Evolutionary conservation across 1,140 invertebrate genomes (phyloP).

Genomic region (Achroia grisella): DNA sequence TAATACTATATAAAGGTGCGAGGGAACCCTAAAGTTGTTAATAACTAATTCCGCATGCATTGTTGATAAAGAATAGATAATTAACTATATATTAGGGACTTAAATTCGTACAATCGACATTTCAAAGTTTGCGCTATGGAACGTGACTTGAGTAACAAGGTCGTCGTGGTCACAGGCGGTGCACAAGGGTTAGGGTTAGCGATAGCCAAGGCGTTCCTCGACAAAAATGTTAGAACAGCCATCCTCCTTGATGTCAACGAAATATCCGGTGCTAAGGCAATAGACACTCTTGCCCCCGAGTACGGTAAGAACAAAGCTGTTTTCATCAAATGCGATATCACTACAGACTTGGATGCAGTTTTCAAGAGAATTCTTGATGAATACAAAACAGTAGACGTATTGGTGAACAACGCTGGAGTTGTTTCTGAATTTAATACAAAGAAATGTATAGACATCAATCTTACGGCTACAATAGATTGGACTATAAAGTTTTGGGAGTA

Average conservation of each 20-base stretch:
- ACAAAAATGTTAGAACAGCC: constrained; percentile 1
- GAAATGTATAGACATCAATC: constrained; percentile 21
- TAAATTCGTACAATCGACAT: too few species aligned
- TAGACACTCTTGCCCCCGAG: constrained; percentile 32
- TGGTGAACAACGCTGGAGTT: constrained; percentile 75
- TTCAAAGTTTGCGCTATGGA: too few species aligned
- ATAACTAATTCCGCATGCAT: too few species aligned
- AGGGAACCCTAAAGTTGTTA: too few species aligned
- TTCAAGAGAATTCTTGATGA: constrained; percentile 39
- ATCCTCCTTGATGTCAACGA: constrained; percentile 5
- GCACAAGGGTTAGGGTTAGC: constrained; percentile 4
- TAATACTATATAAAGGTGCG: too few species aligned
- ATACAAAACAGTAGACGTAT: constrained; percentile 71
- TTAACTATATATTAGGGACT: too few species aligned
- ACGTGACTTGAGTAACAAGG: constrained; percentile 5
- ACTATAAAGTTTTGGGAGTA: constrained; percentile 20
- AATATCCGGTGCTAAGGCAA: not conserved
- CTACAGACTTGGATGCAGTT: constrained; percentile 45
- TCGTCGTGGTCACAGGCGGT: constrained; percentile 7
- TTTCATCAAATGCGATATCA: constrained; percentile 58
- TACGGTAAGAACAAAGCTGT: constrained; percentile 45
- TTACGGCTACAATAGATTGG: constrained; percentile 19
- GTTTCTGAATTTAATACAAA: constrained; percentile 66
- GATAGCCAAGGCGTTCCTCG: constrained; percentile 4
- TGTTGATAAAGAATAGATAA: too few species aligned